Base-by-base conservation (phyloP, 2,113 vertebrate species). In the Fulica atra region DNA sequence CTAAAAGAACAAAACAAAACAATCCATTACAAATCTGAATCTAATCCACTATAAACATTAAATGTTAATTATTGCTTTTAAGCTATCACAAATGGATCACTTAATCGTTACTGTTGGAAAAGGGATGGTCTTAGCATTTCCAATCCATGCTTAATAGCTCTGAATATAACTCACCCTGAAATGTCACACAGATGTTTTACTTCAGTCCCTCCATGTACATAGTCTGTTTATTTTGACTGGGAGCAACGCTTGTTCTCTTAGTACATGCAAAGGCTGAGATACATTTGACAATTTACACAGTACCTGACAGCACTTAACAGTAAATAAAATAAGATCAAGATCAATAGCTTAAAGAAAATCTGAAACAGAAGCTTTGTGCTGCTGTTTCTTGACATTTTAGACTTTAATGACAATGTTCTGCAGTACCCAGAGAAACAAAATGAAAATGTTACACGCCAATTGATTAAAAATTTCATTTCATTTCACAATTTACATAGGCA, bases 1-100 rank as follows among this genome's bases (percentile, higher is more conserved):
- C 99, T 99, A 93, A 44, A 91, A 95, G 25, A 96, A 70, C 21
- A 76, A 90, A 92, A 50, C 7, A 64, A 60, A 78, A 91, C 56
- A 69, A 61, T 40, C 12, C 10, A 74, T n/a, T 84, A 23, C 18
- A 80, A 68, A 51, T 76, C 80, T 24, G 70, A 35, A 94, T 63
- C 15, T 68, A 78, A 59, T 35, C 14, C 66, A 80, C 11, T 35
- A 19, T 13, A 35, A 91, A 50, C 19, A 83, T 40, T 31, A 40
- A 50, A 19, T 33, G 23, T 6, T 50, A 65, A 38, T 84, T 86
- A 21, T 46, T 63, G 20, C 9, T 42, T 81, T 90, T 38, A 85
- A 88, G 50, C 35, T 81, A 76, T 26, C 51, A 51, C 36, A 92
- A 44, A 25, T 35, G 9, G 13, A 38, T 83, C 4, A 20, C 68